Evolutionary conservation across 2,113 vertebrate genomes (phyloP).

Genomic region (Apodemus sylvaticus): DNA sequence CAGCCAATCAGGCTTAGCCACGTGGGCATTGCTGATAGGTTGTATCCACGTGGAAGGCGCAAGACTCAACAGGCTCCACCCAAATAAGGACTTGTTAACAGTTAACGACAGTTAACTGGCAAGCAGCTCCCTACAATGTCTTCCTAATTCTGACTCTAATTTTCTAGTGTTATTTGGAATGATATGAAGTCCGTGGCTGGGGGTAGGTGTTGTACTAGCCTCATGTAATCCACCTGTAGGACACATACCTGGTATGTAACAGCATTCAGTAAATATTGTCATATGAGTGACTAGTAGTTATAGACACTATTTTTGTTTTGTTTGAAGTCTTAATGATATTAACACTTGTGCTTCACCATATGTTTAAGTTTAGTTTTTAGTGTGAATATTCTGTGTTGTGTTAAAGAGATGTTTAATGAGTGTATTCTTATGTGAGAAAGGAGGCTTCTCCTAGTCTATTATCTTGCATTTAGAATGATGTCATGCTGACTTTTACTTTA

Average conservation of each 20-base stretch:
- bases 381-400: slow-evolving; percentile 14
- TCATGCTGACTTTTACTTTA: slow-evolving; percentile 22
- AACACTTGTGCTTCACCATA: neutral
- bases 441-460: neutral
- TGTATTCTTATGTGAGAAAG: neutral
- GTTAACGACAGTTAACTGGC: too few relatives aligned
- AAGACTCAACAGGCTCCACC: too few relatives aligned
- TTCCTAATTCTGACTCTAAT: neutral
- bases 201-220: neutral
- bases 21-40: too few relatives aligned
- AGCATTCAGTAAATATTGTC: neutral
- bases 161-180: neutral
- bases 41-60: too few relatives aligned
- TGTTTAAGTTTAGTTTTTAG: neutral
- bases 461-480: neutral
- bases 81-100: too few relatives aligned
- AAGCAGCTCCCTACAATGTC: too few relatives aligned
- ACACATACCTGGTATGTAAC: neutral
- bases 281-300: neutral
- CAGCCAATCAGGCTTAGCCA: too few relatives aligned
- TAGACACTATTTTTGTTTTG: neutral
- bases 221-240: neutral
- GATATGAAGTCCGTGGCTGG: neutral
- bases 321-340: slow-evolving; percentile 37
- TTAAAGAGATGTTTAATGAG: neutral